Conservation (phyloP, 2,888 invertebrate genomes). For the Melitaea athalia region DNA sequence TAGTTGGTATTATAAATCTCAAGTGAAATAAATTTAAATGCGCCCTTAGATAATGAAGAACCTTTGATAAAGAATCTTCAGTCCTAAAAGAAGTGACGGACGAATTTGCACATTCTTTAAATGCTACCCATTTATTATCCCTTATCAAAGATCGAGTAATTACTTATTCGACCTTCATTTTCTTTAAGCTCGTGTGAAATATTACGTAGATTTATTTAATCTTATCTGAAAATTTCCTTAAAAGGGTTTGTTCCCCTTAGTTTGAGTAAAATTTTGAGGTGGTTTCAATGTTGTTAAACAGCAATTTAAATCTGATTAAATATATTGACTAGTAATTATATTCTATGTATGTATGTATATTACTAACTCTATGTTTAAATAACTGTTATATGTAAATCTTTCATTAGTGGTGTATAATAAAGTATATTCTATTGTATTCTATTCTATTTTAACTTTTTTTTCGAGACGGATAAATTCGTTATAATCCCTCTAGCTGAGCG, state of each 20-base stretch:
- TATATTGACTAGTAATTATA: too few relatives aligned
- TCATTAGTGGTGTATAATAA: too few relatives aligned
- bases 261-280: not conserved
- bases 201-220: constrained; percentile 28
- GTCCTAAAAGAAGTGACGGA: not conserved
- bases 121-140: constrained; percentile 23
- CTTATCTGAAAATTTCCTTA: constrained; percentile 17
- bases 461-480: too few relatives aligned
- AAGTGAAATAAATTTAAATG: not conserved
- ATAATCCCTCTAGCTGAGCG: too few relatives aligned
- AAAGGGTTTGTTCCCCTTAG: not conserved
- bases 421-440: too few relatives aligned
- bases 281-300: too few relatives aligned
- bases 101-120: constrained; percentile 13
- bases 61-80: not conserved
- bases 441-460: too few relatives aligned
- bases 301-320: too few relatives aligned
- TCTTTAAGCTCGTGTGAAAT: constrained; percentile 24
- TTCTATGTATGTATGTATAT: too few relatives aligned
- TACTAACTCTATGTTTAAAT: too few relatives aligned
- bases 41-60: not conserved
- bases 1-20: too few relatives aligned
- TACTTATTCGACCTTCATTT: constrained; percentile 27
- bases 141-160: constrained; percentile 31
- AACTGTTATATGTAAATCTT: too few relatives aligned